These are phyloP conservation scores for Scrobipalpa costella DNA, from an alignment of 2,888 invertebrate genomes.

Conservation along the genomic window DNA sequence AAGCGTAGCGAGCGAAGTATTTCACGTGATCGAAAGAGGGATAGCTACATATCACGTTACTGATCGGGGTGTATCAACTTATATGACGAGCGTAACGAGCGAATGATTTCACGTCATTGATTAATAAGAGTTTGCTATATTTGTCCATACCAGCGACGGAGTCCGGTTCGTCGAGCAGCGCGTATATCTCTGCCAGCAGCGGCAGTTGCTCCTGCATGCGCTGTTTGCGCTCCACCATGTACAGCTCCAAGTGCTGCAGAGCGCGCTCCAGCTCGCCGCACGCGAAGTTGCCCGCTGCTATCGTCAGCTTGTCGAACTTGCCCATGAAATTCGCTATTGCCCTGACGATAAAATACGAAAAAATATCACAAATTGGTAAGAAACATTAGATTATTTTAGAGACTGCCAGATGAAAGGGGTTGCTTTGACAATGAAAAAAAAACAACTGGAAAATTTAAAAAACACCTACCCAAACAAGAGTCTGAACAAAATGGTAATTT, in stretches of 20 bases:
- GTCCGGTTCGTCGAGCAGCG: slow-evolving; percentile 93
- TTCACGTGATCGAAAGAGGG: no score
- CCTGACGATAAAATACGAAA: slow-evolving; percentile 39
- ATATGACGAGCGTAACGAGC: no score
- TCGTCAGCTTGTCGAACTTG: slow-evolving; percentile 83
- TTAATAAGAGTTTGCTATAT: no score
- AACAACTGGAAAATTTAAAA: no score
- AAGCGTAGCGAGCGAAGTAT: no score
- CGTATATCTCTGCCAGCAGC: slow-evolving; percentile 89
- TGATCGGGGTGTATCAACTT: no score
- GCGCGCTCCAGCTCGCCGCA: slow-evolving; percentile 89
- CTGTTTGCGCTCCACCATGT: slow-evolving; percentile 81
- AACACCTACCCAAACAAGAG: no score
- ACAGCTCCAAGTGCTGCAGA: slow-evolving; percentile 87
- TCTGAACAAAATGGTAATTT: no score
- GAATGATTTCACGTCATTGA: no score
- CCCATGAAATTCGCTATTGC: slow-evolving; percentile 64
- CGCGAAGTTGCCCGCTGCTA: slow-evolving; percentile 87
- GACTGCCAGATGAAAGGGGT: no score
- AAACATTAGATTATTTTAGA: background rate
- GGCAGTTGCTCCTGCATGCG: slow-evolving; percentile 82
- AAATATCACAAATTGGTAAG: background rate
- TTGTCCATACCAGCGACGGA: slow-evolving; percentile 86
- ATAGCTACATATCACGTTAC: no score
- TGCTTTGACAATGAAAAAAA: no score